Evolutionary conservation across 2,888 invertebrate genomes (phyloP), one percentile per base, ranked within the genome.

Genomic region (Onchidella celtica): DNA sequence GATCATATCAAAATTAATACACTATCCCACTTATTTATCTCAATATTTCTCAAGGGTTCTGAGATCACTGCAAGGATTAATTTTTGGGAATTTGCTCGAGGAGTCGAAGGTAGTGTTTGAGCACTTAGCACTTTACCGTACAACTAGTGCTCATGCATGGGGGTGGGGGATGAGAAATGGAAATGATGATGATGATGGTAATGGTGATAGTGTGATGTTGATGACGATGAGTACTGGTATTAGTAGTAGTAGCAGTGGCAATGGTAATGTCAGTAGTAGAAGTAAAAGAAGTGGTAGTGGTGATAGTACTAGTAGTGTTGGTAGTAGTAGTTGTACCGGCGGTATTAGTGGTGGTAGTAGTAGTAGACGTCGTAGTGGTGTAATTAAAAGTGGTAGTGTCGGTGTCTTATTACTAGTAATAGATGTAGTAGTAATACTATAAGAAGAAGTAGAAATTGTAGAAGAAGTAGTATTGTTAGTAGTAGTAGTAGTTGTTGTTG

Each of bases 251-350:
- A 40, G 55, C 29, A 40, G 73, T 57, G 24, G 73, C 57, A 29
- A 29, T 73, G 40, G 73, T 57, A 40, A 32, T 73, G 40, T 27
- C 57, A 73, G 73, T 73, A 73, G 29, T 73, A 40, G 73, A 55
- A 29, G 57, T 73, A 21, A 14, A n/a, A 40, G 29, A 29, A 55
- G 73, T 73, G 40, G 73, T 73, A 40, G 73, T 73, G 40, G 47
- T 55, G 24, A 3, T 73, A 29, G 32, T 73, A n/a, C 57, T 27
- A 40, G 29, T 73, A 40, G 55, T 73, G 40, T 24, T 73, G 29
- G 73, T 73, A 29, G 57, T 73, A 21, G 27, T 73, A 55, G 57
- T 57, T 24, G 57, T 57, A 73, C 57, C 57, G 40, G 73, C 57
- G 40, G 57, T 73, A 40, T 55, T 55, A 55, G 29, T 73, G 32